Evolutionary conservation across 2,113 vertebrate species (phyloP).

Genomic region (Apteryx mantelli): DNA sequence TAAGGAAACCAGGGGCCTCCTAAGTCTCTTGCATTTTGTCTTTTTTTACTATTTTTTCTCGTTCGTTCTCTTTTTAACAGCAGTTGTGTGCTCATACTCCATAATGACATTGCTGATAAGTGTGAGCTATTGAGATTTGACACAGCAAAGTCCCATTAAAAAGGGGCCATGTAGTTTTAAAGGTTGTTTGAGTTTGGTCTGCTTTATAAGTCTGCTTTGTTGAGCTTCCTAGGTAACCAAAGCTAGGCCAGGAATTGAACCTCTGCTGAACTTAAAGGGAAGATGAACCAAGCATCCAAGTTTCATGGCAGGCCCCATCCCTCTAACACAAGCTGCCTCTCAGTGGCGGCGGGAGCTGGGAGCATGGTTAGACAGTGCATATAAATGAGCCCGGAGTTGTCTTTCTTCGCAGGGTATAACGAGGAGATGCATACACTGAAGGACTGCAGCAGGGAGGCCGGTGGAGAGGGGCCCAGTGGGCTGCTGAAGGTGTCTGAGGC

Average conservation of each 20-base stretch:
- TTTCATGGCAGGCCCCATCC: neutral
- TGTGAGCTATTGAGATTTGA: conserved; percentile 66
- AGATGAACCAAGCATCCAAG: neutral
- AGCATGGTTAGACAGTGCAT: neutral
- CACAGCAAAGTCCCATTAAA: neutral
- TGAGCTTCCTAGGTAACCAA: neutral
- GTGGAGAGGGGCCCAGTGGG: neutral
- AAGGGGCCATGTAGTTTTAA: neutral
- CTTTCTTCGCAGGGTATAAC: neutral
- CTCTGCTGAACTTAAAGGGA: neutral
- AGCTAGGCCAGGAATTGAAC: neutral
- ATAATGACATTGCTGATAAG: conserved; percentile 67
- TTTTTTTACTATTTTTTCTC: conserved; percentile 25
- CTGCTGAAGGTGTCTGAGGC: neutral
- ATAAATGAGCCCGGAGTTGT: neutral
- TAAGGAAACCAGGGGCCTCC: conserved; percentile 63
- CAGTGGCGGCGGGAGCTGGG: neutral
- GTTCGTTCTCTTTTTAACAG: neutral
- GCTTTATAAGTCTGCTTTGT: neutral
- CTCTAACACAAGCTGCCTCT: neutral
- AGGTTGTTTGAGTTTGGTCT: neutral
- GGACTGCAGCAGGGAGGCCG: neutral
- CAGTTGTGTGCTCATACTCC: conserved; percentile 61
- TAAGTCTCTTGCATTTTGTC: conserved; percentile 31
- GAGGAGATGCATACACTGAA: neutral